phyloP scores from a whole-genome alignment of 2,113 vertebrate species.

The Aplodontia rufa region DNA sequence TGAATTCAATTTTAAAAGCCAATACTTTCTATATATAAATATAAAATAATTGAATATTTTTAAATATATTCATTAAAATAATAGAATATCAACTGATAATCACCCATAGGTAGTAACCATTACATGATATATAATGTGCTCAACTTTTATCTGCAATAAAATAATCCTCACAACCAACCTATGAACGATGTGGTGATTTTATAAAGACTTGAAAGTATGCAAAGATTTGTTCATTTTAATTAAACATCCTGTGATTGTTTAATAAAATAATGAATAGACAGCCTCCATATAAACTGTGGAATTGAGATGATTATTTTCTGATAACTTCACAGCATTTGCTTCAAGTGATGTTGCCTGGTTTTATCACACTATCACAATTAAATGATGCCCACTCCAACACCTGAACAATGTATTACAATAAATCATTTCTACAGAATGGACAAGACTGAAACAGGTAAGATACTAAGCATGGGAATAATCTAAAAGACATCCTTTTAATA shows the following conservation, averaged over 20 bases:
- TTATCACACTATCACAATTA: background rate
- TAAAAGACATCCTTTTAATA: background rate
- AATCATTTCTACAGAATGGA: background rate
- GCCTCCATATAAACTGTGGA: background rate
- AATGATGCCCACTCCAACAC: background rate
- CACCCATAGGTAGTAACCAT: background rate
- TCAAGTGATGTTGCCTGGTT: background rate
- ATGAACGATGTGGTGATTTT: background rate
- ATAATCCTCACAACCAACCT: background rate
- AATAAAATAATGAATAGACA: constrained; percentile 1
- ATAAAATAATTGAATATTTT: constrained; percentile 26
- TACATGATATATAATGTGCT: background rate
- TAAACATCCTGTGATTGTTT: background rate
- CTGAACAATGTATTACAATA: constrained; percentile 1
- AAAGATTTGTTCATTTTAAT: background rate
- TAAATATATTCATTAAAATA: constrained; percentile 25
- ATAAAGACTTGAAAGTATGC: background rate
- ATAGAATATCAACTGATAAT: background rate
- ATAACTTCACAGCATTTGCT: constrained; percentile 13
- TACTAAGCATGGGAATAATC: background rate
- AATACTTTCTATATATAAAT: background rate
- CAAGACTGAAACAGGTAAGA: background rate
- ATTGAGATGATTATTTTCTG: background rate
- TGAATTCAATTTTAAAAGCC: background rate
- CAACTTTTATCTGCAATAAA: background rate